phyloP scores from a whole-genome alignment of 2,113 vertebrate genomes.

The Caranx melampygus region DNA sequence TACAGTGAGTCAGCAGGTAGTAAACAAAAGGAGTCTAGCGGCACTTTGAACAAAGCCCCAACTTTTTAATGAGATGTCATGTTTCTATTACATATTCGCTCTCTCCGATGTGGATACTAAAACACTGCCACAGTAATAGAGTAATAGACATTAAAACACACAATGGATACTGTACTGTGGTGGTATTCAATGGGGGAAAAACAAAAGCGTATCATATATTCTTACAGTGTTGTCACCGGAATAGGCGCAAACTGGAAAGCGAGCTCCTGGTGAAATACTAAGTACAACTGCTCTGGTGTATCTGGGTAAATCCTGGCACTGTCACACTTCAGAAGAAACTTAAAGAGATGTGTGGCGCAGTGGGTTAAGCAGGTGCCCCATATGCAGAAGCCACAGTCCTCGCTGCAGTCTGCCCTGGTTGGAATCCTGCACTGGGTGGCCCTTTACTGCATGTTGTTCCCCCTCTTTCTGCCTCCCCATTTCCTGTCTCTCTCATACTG shows the following conservation, averaged over 20 bases:
- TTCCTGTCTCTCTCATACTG: too few species aligned
- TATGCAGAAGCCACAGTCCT: too few species aligned
- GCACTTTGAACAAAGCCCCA: constrained; percentile 25
- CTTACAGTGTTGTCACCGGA: constrained; percentile 10
- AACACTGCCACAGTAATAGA: constrained; percentile 7
- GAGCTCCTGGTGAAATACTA: neutral
- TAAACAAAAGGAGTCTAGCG: constrained; percentile 30
- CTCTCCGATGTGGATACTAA: constrained; percentile 32
- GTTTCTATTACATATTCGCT: constrained; percentile 32
- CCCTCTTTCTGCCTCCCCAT: too few species aligned
- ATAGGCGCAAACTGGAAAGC: neutral
- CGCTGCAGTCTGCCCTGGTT: too few species aligned
- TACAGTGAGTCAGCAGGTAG: constrained; percentile 46
- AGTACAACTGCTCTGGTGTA: neutral
- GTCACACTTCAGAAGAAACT: neutral
- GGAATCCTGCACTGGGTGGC: too few species aligned
- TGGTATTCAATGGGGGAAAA: neutral
- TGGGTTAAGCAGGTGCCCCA: too few species aligned
- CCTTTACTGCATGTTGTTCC: too few species aligned
- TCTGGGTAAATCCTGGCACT: neutral
- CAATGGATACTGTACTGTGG: neutral
- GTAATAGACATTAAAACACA: constrained; percentile 22
- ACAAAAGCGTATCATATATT: constrained; percentile 20
- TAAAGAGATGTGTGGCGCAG: too few species aligned
- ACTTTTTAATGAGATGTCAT: constrained; percentile 49